Percentiles rank a stretch among this genome's conserved stretches.
Evolutionary conservation across 2,113 vertebrate species (phyloP).

Genomic region (Gasterosteus nipponicus): DNA sequence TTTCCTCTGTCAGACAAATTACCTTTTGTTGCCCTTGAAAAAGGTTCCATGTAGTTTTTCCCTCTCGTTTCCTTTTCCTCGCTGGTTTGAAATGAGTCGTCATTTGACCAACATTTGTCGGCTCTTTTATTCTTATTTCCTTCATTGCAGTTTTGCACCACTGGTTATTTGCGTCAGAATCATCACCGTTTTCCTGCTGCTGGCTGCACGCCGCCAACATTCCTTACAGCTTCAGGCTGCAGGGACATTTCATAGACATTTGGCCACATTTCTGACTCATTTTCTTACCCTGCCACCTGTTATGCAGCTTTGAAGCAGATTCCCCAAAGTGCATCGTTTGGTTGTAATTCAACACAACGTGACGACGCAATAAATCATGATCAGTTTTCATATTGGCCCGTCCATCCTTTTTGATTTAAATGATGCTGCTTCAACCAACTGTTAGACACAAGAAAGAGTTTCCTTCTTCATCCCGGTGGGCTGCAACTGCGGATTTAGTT

Average conservation of each 20-base stretch:
- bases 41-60: not conserved
- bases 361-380: slow-evolving; percentile 13
- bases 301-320: not conserved
- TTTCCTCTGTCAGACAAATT: slow-evolving; percentile 2
- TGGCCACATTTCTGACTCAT: no score
- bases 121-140: not conserved
- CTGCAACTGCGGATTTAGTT: slow-evolving; percentile 1
- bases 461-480: not conserved
- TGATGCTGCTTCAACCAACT: not conserved
- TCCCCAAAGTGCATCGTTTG: not conserved
- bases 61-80: slow-evolving; percentile 1
- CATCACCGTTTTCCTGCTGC: not conserved
- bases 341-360: not conserved
- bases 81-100: not conserved
- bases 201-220: slow-evolving; percentile 12
- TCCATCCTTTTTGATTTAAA: not conserved
- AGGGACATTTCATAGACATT: not conserved
- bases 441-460: slow-evolving; percentile 1
- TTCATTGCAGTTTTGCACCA: not conserved
- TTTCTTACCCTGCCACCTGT: slow-evolving; percentile 1
- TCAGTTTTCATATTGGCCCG: not conserved
- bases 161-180: not conserved
- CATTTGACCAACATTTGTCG: not conserved
- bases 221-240: not conserved
- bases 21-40: slow-evolving; percentile 18